Evolutionary conservation across 2,888 invertebrate genomes (phyloP).

Genomic region (Lutraria lutraria): DNA sequence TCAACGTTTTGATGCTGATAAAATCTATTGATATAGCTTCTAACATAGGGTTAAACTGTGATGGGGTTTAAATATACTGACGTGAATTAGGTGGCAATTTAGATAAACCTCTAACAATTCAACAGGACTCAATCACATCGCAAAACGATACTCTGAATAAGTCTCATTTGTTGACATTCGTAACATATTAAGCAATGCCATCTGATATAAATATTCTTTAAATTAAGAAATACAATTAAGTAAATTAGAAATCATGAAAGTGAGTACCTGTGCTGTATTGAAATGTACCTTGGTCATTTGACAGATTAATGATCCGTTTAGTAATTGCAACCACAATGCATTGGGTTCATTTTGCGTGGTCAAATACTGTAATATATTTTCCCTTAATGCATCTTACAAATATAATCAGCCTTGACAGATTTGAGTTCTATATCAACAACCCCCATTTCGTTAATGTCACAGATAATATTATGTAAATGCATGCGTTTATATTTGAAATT

Average conservation of each 20-base stretch:
- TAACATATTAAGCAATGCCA: too few species aligned
- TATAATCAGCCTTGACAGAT: not conserved
- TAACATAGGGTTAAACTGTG: not conserved
- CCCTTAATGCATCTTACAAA: too few species aligned
- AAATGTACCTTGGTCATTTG: too few species aligned
- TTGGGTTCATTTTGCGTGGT: too few species aligned
- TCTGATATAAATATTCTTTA: too few species aligned
- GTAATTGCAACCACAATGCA: too few species aligned
- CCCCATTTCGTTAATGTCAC: not conserved
- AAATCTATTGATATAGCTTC: not conserved
- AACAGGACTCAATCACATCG: not conserved
- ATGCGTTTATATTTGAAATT: slow-evolving; percentile 6
- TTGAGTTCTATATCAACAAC: not conserved
- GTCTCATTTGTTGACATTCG: not conserved
- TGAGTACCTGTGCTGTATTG: too few species aligned
- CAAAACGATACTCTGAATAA: not conserved
- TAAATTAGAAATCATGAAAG: too few species aligned
- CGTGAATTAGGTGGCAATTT: not conserved
- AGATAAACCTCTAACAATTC: not conserved
- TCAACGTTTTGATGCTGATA: not conserved
- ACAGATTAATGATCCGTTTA: too few species aligned
- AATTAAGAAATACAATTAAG: too few species aligned
- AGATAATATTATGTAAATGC: not conserved
- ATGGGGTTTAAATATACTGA: not conserved
- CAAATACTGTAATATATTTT: too few species aligned